phyloP scores from a whole-genome alignment of 2,888 invertebrate genomes.

The Cenopis cana region DNA sequence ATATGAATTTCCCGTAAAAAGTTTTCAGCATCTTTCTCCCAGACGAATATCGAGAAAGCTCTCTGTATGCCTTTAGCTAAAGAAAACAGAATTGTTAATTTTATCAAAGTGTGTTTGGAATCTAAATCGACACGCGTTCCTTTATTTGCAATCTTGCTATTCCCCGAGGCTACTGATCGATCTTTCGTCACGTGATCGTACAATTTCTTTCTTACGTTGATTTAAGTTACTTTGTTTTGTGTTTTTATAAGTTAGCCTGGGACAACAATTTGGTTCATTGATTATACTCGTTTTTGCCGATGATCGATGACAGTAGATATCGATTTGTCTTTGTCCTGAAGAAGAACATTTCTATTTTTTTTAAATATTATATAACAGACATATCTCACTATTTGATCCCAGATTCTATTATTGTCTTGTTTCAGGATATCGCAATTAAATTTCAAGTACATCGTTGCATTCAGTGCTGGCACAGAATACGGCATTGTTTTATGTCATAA shows the following conservation, averaged over 20 bases:
- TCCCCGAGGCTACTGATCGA: neutral
- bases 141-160: neutral
- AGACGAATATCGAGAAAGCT: neutral
- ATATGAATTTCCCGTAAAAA: too few species aligned
- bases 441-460: neutral
- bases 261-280: too few species aligned
- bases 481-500: slow-evolving; percentile 2
- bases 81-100: neutral
- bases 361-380: too few species aligned
- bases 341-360: too few species aligned
- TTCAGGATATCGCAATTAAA: neutral
- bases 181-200: neutral
- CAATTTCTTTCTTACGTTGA: neutral
- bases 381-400: too few species aligned
- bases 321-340: too few species aligned
- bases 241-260: neutral
- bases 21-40: neutral
- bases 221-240: neutral
- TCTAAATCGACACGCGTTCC: neutral
- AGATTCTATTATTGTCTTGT: too few species aligned
- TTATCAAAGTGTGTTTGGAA: neutral
- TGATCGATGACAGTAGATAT: too few species aligned
- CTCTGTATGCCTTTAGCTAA: neutral
- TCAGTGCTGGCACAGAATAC: neutral
- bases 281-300: too few species aligned